Percentiles rank a stretch among this genome's conserved stretches.
These are phyloP conservation scores for Heliocidaris erythrogramma DNA, from an alignment of 35 echinoderm and acorn worm species.

Conservation along the genomic window DNA sequence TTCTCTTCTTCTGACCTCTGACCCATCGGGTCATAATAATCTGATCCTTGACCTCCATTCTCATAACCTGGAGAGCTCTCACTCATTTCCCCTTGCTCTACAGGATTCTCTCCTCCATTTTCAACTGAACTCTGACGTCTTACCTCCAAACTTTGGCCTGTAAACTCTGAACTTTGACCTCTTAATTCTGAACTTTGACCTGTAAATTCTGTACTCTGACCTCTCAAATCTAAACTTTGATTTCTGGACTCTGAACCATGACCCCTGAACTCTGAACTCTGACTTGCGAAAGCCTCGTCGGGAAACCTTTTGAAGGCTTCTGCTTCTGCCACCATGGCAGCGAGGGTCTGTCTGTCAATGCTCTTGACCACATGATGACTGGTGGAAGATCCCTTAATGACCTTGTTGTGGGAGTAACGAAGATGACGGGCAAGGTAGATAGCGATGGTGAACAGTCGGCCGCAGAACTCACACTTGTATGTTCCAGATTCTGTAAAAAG, in stretches of 20 bases:
- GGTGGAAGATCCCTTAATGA: constrained; percentile 1
- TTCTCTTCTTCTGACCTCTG: constrained; percentile 27
- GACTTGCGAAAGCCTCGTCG: neutral
- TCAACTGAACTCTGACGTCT: neutral
- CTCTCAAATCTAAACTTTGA: neutral
- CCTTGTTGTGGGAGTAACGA: constrained; percentile 41
- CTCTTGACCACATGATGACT: constrained; percentile 34
- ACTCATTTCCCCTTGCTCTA: neutral
- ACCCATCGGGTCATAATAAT: neutral
- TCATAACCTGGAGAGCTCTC: constrained; percentile 29
- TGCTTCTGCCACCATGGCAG: constrained; percentile 1
- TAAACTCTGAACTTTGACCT: neutral
- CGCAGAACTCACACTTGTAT: constrained; percentile 48
- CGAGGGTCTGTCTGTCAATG: constrained; percentile 32
- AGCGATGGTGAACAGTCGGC: constrained; percentile 29
- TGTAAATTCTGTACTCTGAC: neutral
- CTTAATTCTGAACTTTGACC: neutral
- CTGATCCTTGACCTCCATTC: neutral
- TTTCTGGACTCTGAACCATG: neutral
- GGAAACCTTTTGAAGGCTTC: neutral
- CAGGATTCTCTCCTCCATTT: neutral
- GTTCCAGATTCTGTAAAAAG: constrained; percentile 21
- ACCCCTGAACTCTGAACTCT: neutral
- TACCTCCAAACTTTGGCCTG: neutral
- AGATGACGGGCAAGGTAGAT: constrained; percentile 42